Evolutionary conservation across 2,797 vertebrate genomes (phyloP), one percentile per base, ranked within the genome.

Genomic region (Arnoldichthys spilopterus): DNA sequence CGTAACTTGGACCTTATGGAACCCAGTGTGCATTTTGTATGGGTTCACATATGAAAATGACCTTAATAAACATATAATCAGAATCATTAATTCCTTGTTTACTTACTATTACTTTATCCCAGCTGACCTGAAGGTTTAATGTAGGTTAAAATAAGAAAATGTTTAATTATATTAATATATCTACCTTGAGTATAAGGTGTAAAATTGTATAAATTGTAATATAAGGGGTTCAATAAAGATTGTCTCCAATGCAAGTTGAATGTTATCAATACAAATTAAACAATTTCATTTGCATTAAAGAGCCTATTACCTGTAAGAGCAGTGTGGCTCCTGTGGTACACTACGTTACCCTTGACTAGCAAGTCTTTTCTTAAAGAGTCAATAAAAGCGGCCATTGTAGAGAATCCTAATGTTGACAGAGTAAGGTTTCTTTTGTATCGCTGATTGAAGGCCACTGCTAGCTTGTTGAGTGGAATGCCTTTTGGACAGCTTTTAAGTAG

Each of bases 391-490:
- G 73, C 32, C 72, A 74, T 13, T 1, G 64, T 53, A 0, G 78
- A 15, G 24, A 80, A 80, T 0, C 78, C 78, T 0, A 74, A 40
- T 22, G 66, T 63, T 32, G 71, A 54, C 2, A 62, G 63, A 8
- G n/a, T 40, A 26, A 79, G 45, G 11, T 26, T 12, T 47, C 51
- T 45, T 51, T 69, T 79, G 7, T 53, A 49, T 47, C 6, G 51
- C n/a, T 32, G 40, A 43, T 6, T 67, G 68, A 80, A 80, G 30
- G 66, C 1, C 12, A 40, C 30, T 28, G 64, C 45, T 20, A 76
- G 18, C 13, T 76, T 49, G 16, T 26, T 58, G 18, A 77, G 30
- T 49, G 16, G 40, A 79, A 72, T 51, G 59, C 72, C 78, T 62
- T 53, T 24, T 30, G 22, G 24, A 16, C 3, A 8, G 34, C 11